A percentile compares a stretch with the other conserved stretches of the same genome.
These are phyloP conservation scores for Kuschelorhynchus macadamiae DNA, from an alignment of 2,888 invertebrate genomes.

Conservation along the genomic window DNA sequence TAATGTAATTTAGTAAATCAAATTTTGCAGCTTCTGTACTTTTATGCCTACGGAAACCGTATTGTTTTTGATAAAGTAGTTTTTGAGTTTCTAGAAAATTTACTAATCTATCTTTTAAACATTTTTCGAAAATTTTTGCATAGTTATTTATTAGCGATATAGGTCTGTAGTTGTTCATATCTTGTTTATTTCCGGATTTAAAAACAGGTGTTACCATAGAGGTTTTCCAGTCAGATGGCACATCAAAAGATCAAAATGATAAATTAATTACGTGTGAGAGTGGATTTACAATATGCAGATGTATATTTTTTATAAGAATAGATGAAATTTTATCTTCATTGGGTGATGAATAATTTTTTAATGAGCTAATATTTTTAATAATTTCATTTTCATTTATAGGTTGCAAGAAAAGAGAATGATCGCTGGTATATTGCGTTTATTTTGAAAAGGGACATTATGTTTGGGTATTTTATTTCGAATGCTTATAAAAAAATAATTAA, in stretches of 20 bases:
- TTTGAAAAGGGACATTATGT: too few relatives aligned
- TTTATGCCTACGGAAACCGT: neutral
- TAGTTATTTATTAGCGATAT: neutral
- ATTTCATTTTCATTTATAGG: neutral
- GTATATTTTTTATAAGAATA: neutral
- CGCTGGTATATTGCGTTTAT: too few relatives aligned
- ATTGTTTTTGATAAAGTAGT: neutral
- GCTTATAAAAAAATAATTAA: too few relatives aligned
- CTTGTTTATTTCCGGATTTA: neutral
- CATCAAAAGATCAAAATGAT: neutral
- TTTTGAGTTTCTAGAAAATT: constrained; percentile 2
- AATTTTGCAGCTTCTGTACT: neutral
- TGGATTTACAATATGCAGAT: neutral
- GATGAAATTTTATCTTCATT: neutral
- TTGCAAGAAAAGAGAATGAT: too few relatives aligned
- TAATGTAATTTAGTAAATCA: neutral
- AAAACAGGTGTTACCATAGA: neutral
- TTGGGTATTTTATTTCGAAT: too few relatives aligned
- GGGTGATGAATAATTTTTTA: constrained; percentile 2
- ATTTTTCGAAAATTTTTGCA: constrained; percentile 7
- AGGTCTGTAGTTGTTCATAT: neutral
- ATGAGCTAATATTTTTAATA: neutral
- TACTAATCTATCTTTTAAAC: neutral
- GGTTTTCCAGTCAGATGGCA: neutral
- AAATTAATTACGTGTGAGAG: neutral